These are phyloP conservation scores for Orchestes rusci DNA, from an alignment of 2,888 invertebrate species.

Conservation along the genomic window DNA sequence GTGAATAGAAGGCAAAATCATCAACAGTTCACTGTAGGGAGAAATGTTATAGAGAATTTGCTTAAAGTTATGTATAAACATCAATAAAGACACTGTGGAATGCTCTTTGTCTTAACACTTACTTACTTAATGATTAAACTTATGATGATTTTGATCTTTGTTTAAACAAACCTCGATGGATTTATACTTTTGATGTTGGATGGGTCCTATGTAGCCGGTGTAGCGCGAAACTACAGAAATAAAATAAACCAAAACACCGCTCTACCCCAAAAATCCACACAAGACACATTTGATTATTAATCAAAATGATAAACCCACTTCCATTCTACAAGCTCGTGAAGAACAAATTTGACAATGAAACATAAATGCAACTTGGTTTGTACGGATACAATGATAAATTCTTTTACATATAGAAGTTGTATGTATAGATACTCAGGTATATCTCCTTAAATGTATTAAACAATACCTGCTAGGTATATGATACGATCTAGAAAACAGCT, in stretches of 20 bases:
- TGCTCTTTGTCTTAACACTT: conserved; percentile 18
- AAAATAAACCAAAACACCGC: too few relatives aligned
- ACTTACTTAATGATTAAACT: conserved; percentile 9
- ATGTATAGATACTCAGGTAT: conserved; percentile 18
- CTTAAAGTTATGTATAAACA: conserved; percentile 14
- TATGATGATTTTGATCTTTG: conserved; percentile 16
- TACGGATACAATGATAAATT: conserved; percentile 31
- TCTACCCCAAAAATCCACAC: too few relatives aligned
- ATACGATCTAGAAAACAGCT: conserved; percentile 19
- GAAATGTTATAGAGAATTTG: conserved; percentile 9
- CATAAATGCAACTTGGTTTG: conserved; percentile 10
- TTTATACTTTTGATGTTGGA: too few relatives aligned
- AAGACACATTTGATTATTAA: too few relatives aligned
- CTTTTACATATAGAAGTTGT: conserved; percentile 19
- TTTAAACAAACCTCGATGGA: too few relatives aligned
- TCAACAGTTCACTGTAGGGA: conserved; percentile 13
- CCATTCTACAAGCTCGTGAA: too few relatives aligned
- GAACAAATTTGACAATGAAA: too few relatives aligned
- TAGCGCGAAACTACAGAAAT: too few relatives aligned
- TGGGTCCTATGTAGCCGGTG: too few relatives aligned
- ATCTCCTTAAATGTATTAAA: conserved; percentile 17
- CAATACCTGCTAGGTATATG: conserved; percentile 16
- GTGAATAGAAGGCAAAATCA: conserved; percentile 10
- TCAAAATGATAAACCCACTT: too few relatives aligned
- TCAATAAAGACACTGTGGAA: conserved; percentile 21